Evolutionary conservation across 2,888 invertebrate genomes (phyloP).

Genomic region (Cephus pygmeus): DNA sequence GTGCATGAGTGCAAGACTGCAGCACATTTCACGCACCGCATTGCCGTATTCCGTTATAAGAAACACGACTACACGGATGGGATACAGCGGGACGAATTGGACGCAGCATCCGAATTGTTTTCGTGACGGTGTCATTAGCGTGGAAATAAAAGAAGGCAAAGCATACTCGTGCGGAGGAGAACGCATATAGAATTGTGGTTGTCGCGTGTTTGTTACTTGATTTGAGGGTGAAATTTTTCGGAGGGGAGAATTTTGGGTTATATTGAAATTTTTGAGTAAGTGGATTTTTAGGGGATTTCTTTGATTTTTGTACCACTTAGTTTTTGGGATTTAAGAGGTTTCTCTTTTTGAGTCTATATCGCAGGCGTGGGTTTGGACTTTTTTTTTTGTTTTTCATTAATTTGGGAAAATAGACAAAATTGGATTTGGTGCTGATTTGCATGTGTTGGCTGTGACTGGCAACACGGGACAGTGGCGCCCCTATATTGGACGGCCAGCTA

Average conservation of each 20-base stretch:
- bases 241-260: no score
- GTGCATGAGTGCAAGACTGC: slow-evolving; percentile 41
- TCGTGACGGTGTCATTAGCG: background rate
- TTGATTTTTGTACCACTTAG: background rate
- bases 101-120: background rate
- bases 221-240: background rate
- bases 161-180: background rate
- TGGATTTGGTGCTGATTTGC: slow-evolving; percentile 10
- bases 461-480: slow-evolving; percentile 62
- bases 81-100: background rate
- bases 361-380: background rate
- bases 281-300: background rate
- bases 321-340: background rate
- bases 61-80: background rate
- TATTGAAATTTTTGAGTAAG: background rate
- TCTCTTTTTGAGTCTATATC: background rate
- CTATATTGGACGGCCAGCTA: slow-evolving; percentile 62
- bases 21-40: slow-evolving; percentile 48
- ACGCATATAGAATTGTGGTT: background rate
- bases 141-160: background rate
- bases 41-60: slow-evolving; percentile 46
- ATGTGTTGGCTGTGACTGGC: slow-evolving; percentile 50
- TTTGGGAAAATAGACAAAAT: background rate
- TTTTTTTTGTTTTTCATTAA: slow-evolving; percentile 7
- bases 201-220: background rate